Evolutionary conservation across 2,888 invertebrate species (phyloP).

Genomic region (Myopa tessellatipennis): DNA sequence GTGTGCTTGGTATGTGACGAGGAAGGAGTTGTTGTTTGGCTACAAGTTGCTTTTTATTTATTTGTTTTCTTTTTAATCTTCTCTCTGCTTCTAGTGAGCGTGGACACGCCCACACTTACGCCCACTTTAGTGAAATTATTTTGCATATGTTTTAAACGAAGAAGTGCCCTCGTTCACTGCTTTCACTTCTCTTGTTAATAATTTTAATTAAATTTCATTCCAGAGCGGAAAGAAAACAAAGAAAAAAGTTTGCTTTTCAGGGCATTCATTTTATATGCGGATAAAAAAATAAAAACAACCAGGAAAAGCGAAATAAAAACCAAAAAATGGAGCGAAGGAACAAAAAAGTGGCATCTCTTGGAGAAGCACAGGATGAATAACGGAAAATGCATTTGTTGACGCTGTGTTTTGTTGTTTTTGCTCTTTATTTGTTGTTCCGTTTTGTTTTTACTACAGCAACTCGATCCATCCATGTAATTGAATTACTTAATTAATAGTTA

Average conservation of each 20-base stretch:
- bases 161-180: background rate
- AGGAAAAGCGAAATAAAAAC: no score
- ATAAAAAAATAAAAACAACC: background rate
- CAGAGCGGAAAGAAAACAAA: background rate
- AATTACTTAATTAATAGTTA: no score
- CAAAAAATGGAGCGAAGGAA: background rate
- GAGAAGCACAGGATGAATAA: background rate
- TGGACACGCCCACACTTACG: background rate
- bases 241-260: background rate
- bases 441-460: no score
- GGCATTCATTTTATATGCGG: background rate
- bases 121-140: slow-evolving; percentile 15
- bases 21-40: background rate
- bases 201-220: slow-evolving; percentile 19
- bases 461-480: no score
- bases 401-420: no score
- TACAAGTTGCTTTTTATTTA: background rate
- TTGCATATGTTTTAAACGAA: slow-evolving; percentile 18
- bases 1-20: background rate
- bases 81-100: background rate
- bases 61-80: background rate
- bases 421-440: no score
- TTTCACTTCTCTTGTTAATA: background rate
- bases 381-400: no score
- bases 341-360: background rate